Evolutionary conservation across 2,113 vertebrate species (phyloP).

Genomic region (Lophius piscatorius): DNA sequence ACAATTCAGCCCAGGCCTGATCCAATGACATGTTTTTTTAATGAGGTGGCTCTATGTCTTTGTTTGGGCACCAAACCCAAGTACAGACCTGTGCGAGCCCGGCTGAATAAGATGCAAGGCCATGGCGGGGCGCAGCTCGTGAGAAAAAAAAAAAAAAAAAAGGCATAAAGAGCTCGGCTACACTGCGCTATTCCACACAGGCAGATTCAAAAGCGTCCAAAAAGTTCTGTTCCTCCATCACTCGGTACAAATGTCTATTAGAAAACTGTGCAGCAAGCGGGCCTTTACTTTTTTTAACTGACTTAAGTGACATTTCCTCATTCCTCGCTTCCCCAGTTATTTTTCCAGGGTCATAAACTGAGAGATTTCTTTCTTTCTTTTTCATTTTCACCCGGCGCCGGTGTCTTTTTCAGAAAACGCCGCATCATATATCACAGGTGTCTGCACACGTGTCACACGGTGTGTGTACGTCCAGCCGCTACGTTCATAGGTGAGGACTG

Average conservation of each 20-base stretch:
- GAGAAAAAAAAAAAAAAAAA: too few relatives aligned
- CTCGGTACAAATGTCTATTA: too few relatives aligned
- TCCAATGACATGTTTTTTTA: slow-evolving; percentile 81
- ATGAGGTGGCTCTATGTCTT: slow-evolving; percentile 76
- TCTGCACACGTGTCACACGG: slow-evolving; percentile 54
- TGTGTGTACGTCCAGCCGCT: slow-evolving; percentile 54
- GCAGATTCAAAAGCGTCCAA: too few relatives aligned
- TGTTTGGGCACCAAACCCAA: slow-evolving; percentile 67
- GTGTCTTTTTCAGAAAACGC: slow-evolving; percentile 56
- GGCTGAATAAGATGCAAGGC: slow-evolving; percentile 62
- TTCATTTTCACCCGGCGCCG: slow-evolving; percentile 59
- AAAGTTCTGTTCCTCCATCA: too few relatives aligned
- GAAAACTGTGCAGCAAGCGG: too few relatives aligned
- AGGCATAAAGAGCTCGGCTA: slow-evolving; percentile 47
- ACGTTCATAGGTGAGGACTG: slow-evolving; percentile 68
- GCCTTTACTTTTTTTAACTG: too few relatives aligned
- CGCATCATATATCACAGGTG: slow-evolving; percentile 60
- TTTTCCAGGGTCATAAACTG: slow-evolving; percentile 53
- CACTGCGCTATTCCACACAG: slow-evolving; percentile 9
- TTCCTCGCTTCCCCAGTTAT: slow-evolving; percentile 30
- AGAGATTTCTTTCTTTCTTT: slow-evolving; percentile 33
- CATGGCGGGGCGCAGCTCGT: slow-evolving; percentile 38
- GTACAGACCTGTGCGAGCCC: slow-evolving; percentile 49
- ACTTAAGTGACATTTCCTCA: too few relatives aligned
- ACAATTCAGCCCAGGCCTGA: slow-evolving; percentile 68